These are phyloP conservation scores for Tetraodon nigroviridis DNA, from an alignment of 2,113 vertebrate genomes.

Conservation along the genomic window DNA sequence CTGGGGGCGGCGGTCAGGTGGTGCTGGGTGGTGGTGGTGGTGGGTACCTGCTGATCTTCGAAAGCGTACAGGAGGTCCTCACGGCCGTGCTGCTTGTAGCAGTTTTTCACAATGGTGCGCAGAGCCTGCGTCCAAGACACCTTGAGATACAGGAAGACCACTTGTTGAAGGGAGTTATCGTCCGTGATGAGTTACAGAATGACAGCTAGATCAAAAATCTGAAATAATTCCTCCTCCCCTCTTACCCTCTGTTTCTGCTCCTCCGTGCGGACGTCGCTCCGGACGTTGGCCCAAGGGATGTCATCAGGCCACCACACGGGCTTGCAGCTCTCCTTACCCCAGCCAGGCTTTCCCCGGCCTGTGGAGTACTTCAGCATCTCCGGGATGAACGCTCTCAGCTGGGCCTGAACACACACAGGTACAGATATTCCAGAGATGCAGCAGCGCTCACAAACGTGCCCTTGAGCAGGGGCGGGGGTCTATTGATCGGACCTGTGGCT, in stretches of 20 bases:
- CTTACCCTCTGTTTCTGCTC: constrained; percentile 94
- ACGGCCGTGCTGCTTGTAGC: constrained; percentile 96
- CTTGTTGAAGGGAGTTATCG: not conserved
- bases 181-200: not conserved
- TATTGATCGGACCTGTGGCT: constrained; percentile 50
- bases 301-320: constrained; percentile 98
- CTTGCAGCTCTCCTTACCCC: constrained; percentile 98
- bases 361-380: constrained; percentile 99
- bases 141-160: constrained; percentile 51
- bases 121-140: constrained; percentile 98
- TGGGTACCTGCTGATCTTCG: constrained; percentile 85
- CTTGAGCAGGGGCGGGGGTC: constrained; percentile 41
- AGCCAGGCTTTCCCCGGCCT: constrained; percentile 94
- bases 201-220: not conserved
- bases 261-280: constrained; percentile 94
- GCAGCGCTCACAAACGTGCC: constrained; percentile 14
- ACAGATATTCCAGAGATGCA: not conserved
- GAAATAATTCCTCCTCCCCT: not conserved
- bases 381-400: constrained; percentile 96
- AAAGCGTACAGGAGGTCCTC: constrained; percentile 96
- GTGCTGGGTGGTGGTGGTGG: constrained; percentile 70
- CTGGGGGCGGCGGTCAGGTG: constrained; percentile 80
- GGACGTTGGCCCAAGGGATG: constrained; percentile 97
- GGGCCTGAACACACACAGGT: constrained; percentile 77
- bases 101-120: constrained; percentile 97